Base-by-base conservation (phyloP, 2,797 vertebrate species). In the Acestrorhynchus altus region DNA sequence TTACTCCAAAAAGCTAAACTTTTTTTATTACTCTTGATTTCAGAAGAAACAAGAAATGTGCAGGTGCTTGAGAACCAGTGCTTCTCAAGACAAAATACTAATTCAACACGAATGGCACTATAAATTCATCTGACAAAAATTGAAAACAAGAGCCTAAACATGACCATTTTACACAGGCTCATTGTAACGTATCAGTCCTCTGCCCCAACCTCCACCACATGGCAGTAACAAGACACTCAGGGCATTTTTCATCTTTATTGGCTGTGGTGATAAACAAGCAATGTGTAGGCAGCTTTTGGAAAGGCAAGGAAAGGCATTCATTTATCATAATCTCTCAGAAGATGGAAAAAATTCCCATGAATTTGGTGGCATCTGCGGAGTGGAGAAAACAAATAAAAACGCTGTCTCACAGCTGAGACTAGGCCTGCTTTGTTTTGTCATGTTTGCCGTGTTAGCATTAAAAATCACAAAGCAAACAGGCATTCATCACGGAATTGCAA, bases 321-420 rank as follows among this genome's bases (percentile, higher is more conserved):
- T 89, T 87, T 82, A 84, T 89, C 83, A 86, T 86, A 86, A 86
- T 88, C 63, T 49, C 56, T 71, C 61, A 72, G 12, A 83, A 73
- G 76, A 83, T 74, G 57, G 42, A 72, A 39, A 20, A 83, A 71
- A 85, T 82, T 81, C 54, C 80, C 76, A 76, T 82, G 74, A 83
- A 83, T 81, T 28, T 77, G 78, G 74, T 78, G 1, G 65, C 76
- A 80, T 86, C 79, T 87, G 83, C 78, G 82, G 82, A 71, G 82
- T 81, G 77, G 22, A 66, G 69, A 68, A 72, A 73, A 74, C 60
- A 79, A 83, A 86, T 72, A 82, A 77, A 83, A 86, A 65, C 31
- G 35, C 79, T 68, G 69, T 75, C 81, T 74, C 80, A 83, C 83
- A 76, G 80, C 75, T 75, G 76, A 83, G 66, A 73, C 60, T 26